Evolutionary conservation across 2,797 vertebrate genomes (phyloP).

Genomic region (Apodemus agrarius): DNA sequence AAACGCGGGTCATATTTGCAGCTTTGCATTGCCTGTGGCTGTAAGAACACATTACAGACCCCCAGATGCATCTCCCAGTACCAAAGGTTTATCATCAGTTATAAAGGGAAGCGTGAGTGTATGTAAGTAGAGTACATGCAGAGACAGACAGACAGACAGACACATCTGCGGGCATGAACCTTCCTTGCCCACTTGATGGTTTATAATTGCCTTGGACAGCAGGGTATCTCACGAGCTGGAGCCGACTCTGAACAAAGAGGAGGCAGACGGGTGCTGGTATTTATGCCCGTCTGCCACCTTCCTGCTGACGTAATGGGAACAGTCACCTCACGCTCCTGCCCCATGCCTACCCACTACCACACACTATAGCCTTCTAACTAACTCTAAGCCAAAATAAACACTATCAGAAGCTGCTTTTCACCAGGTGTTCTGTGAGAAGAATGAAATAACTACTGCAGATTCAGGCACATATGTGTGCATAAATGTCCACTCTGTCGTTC

Average conservation of each 20-base stretch:
- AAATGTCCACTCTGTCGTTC: neutral
- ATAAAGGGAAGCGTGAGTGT: neutral
- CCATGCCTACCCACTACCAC: neutral
- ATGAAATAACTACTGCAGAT: neutral
- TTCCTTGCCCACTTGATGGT: neutral
- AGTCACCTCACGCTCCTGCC: too few species aligned
- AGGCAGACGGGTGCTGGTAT: neutral
- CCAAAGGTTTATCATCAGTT: neutral
- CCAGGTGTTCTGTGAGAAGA: neutral
- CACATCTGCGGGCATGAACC: neutral
- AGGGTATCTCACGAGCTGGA: neutral
- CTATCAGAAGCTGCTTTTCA: too few species aligned
- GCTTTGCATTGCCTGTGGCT: neutral
- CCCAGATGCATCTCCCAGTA: neutral
- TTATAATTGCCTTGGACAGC: neutral
- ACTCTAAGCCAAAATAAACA: neutral
- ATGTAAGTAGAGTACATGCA: fast-evolving
- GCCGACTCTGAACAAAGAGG: too few species aligned
- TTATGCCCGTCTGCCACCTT: neutral
- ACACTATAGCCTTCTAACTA: neutral
- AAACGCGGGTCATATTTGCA: neutral
- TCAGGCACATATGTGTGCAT: neutral
- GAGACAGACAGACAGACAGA: neutral
- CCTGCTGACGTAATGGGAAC: neutral
- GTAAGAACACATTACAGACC: neutral